These are phyloP conservation scores for Pungitius pungitius DNA, from an alignment of 2,113 vertebrate species.

Conservation along the genomic window DNA sequence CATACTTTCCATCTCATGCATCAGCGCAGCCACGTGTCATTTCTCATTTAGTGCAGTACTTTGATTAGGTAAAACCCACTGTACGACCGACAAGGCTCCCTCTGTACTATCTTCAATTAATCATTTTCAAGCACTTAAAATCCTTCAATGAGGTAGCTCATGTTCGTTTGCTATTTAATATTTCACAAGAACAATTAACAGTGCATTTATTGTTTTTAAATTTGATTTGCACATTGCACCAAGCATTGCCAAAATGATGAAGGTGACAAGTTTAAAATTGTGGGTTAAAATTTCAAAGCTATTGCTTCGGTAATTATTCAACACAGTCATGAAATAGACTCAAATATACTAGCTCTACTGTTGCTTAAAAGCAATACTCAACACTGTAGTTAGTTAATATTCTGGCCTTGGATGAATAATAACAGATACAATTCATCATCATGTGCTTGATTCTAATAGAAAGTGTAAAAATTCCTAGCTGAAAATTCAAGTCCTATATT, in stretches of 20 bases:
- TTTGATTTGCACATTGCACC: neutral
- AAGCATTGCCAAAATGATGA: neutral
- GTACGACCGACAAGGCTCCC: neutral
- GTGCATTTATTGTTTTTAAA: neutral
- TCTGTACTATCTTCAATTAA: constrained; percentile 2
- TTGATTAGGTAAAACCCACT: constrained; percentile 13
- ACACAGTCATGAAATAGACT: neutral
- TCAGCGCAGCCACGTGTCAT: neutral
- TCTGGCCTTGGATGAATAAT: neutral
- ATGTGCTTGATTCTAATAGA: constrained; percentile 10
- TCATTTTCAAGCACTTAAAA: neutral
- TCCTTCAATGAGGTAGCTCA: neutral
- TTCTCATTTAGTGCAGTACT: constrained; percentile 10
- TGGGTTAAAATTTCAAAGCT: neutral
- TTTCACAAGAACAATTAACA: neutral
- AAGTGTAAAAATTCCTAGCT: no score
- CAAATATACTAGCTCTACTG: neutral
- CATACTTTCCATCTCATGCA: constrained; percentile 1
- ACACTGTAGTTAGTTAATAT: neutral
- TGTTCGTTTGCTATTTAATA: neutral
- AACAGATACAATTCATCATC: constrained; percentile 8
- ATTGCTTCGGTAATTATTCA: neutral
- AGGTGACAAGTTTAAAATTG: neutral
- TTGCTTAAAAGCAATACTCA: neutral
- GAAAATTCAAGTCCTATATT: neutral